Conservation (phyloP, 2,113 vertebrate species). For the Gobiocypris rarus region DNA sequence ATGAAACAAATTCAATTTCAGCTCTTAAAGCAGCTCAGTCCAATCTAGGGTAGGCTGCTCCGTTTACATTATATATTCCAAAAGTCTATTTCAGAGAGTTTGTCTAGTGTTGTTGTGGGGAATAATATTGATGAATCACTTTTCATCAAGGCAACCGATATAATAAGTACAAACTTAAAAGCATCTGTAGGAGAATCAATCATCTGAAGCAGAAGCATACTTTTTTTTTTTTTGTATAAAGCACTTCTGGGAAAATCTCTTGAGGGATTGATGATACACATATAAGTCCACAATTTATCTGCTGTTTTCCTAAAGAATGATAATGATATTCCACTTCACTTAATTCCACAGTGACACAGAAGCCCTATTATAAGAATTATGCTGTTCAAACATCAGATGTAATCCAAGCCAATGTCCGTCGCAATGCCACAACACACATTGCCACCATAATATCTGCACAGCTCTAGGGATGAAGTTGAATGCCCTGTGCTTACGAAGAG, state of each 20-base stretch:
- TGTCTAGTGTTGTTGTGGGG: not conserved
- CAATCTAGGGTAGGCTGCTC: not conserved
- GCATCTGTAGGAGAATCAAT: slow-evolving; percentile 11
- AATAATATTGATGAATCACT: not conserved
- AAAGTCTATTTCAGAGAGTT: not conserved
- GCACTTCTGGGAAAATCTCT: slow-evolving; percentile 35
- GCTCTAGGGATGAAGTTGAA: not conserved
- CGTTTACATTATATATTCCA: not conserved
- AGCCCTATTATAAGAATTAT: not conserved
- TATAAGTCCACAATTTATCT: not conserved
- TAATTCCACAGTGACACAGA: not conserved
- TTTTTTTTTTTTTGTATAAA: not conserved
- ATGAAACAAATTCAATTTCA: no score
- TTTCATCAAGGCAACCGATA: slow-evolving; percentile 10
- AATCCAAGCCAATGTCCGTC: not conserved
- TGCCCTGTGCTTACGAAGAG: slow-evolving; percentile 17
- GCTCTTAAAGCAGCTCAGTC: no score
- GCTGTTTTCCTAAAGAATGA: not conserved
- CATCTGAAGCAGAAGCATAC: not conserved
- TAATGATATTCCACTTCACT: not conserved
- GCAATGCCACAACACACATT: not conserved
- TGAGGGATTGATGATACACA: not conserved
- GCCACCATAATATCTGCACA: not conserved
- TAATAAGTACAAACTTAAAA: slow-evolving; percentile 4
- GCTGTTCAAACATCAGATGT: not conserved